These are phyloP conservation scores for Palythoa grandiflora DNA, from an alignment of 92 coral and sea anemone species.

Conservation along the genomic window DNA sequence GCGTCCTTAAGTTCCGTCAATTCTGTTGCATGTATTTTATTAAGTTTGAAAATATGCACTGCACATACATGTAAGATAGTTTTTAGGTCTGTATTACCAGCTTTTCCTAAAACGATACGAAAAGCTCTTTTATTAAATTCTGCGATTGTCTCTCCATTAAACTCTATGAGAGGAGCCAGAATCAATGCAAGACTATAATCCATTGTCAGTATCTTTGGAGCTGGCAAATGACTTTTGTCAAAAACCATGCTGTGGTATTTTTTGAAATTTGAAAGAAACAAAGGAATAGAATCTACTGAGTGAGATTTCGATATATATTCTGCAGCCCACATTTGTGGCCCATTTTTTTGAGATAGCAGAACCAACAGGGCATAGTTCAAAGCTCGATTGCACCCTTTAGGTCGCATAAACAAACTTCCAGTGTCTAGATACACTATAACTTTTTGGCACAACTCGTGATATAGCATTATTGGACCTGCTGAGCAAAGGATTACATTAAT, in stretches of 20 bases:
- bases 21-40: not conserved
- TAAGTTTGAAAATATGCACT: not conserved
- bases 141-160: not conserved
- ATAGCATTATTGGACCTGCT: conserved; percentile 41
- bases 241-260: conserved; percentile 32
- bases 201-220: conserved; percentile 14
- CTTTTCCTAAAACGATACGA: too few relatives aligned
- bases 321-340: conserved; percentile 36
- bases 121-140: not conserved
- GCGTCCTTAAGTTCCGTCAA: not conserved
- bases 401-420: too few relatives aligned
- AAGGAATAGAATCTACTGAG: not conserved
- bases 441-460: conserved; percentile 36
- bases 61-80: not conserved
- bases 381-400: conserved; percentile 32
- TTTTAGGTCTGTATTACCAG: not conserved
- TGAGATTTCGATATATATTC: conserved; percentile 46
- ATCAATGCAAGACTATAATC: conserved; percentile 46
- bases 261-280: not conserved
- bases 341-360: not conserved
- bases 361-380: conserved; percentile 6
- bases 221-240: not conserved
- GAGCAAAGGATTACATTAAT: conserved; percentile 45
- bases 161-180: conserved; percentile 5
- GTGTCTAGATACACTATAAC: conserved; percentile 47